Evolutionary conservation across 2,113 vertebrate species (phyloP).

Genomic region (Lasiurus borealis): DNA sequence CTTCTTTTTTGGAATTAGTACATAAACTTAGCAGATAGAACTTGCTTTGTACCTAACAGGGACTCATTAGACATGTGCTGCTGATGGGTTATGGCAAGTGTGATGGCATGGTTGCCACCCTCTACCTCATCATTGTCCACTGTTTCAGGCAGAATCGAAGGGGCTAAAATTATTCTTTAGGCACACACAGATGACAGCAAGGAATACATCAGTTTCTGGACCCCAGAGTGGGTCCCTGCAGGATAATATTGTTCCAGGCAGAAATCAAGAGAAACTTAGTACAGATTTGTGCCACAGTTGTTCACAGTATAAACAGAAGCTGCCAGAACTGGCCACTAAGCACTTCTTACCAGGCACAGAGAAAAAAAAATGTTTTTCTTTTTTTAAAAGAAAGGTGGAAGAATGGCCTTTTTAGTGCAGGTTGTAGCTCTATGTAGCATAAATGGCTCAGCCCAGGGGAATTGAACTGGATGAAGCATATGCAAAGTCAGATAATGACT

Average conservation of each 20-base stretch:
- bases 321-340: slow-evolving; percentile 67
- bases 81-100: neutral
- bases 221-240: slow-evolving; percentile 44
- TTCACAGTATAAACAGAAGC: slow-evolving; percentile 69
- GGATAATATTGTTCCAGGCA: slow-evolving; percentile 58
- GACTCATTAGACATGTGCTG: neutral
- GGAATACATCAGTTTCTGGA: slow-evolving; percentile 33
- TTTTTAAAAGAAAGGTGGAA: slow-evolving; percentile 63
- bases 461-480: slow-evolving; percentile 51
- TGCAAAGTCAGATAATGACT: slow-evolving; percentile 68
- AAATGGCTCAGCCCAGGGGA: slow-evolving; percentile 67
- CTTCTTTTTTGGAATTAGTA: neutral
- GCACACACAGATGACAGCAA: slow-evolving; percentile 6
- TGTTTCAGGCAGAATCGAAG: neutral
- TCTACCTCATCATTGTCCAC: neutral
- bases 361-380: slow-evolving; percentile 23
- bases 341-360: slow-evolving; percentile 62
- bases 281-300: slow-evolving; percentile 58
- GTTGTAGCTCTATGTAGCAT: slow-evolving; percentile 58
- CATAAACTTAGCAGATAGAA: neutral
- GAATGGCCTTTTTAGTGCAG: slow-evolving; percentile 65
- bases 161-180: slow-evolving; percentile 1
- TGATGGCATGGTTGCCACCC: neutral
- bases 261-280: slow-evolving; percentile 59
- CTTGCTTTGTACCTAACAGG: neutral